Evolutionary conservation across 2,888 invertebrate species (phyloP), one percentile per base, ranked within the genome.

Genomic region (Watsonalla binaria): DNA sequence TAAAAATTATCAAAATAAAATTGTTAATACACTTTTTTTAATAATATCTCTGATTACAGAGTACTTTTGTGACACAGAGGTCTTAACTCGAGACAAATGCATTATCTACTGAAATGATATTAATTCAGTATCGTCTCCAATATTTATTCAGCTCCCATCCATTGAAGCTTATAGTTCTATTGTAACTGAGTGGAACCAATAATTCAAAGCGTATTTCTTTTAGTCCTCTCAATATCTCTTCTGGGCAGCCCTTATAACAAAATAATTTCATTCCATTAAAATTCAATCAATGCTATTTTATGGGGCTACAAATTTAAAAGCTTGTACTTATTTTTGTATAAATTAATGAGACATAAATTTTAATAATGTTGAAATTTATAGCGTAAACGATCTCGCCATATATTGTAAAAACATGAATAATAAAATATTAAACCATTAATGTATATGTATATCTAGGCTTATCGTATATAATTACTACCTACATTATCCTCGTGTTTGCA

Each of bases 101-200:
- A 62, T 68, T 70, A 67, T 70, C 75, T 74, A 24, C 24, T 24
- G 24, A 63, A 48, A 49, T 49, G 8, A 37, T 37, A 49, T 39
- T 49, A 9, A 15, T 15, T 14, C 14, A 78, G 75, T 80, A 82
- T 82, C 77, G 62, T 65, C 62, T 70, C 65, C 66, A 68, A 79
- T 80, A 82, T 84, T 84, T 83, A 88, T 85, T 85, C 86, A 89
- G 86, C 72, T 78, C 72, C 80, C 76, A 74, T 70, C 68, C 74
- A 87, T 86, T 89, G 87, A 70, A 86, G 89, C 88, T 90, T 88
- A 90, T 79, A 78, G 82, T 85, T 82, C 85, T 78, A 70, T 71
- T 72, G 76, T 80, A 74, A 82, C 82, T 75, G 76, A 81, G 83
- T 81, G 81, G 80, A 82, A 82, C 86, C 89, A 86, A 84, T 88